Evolutionary conservation across 2,797 vertebrate genomes (phyloP), one percentile per base, ranked within the genome.

Genomic region (Oophaga sylvatica): DNA sequence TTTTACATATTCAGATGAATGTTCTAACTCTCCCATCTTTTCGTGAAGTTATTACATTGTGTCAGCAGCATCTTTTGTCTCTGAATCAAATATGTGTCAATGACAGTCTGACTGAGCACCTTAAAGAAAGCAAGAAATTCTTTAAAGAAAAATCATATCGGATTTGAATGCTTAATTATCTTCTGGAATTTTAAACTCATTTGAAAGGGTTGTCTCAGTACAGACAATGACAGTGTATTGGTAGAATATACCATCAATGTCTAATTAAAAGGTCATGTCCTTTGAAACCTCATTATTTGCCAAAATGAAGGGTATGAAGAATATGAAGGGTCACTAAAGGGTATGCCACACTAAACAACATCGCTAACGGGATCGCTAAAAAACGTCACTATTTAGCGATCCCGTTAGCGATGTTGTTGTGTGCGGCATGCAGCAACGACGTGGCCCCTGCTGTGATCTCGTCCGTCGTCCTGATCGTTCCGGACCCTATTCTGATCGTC

Each of bases 51-150:
- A 48, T 73, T 62, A n/a, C 57, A 75, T 83, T 73, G 56, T 84
- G 68, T 62, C 48, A 83, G 70, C 48, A 83, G 57, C 82, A 62
- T 73, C 29, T 17, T 11, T 83, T 83, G 81, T 83, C 63, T 68
- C 41, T 56, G 41, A 13, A 62, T 35, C 12, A 63, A 35, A n/a
- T 60, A 81, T 26, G 79, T 81, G 79, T 81, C 62, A 26, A 17
- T 67, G 15, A 70, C 70, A 71, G 81, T 15, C 29, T 59, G n/a
- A 71, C 81, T 35, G 41, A 70, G 81, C 48, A 57, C 31, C 4
- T 70, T 48, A 31, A 56, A 3, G 45, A 9, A 67, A 68, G 45
- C 35, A 70, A 82, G 15, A 68, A 7, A 70, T 68, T 56, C 19
- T 45, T 83, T n/a, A 41, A 41, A 62, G 31, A 83, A 83, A 17